Conservation (phyloP, 1,140 invertebrate species). For the Copidosoma floridanum region DNA sequence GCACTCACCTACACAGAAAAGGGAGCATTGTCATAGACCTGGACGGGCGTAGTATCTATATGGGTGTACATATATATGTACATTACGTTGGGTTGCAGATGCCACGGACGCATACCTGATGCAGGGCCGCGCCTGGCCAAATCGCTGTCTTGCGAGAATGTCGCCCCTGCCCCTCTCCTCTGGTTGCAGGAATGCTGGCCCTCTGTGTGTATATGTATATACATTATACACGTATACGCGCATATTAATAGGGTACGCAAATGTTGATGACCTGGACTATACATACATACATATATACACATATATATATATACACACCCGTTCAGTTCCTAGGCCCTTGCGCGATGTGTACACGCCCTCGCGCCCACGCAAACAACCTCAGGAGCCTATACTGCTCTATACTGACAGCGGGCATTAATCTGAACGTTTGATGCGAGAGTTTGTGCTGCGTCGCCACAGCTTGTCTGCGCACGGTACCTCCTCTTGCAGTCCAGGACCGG, state of each 20-base stretch:
- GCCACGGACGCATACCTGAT: slow-evolving; percentile 28
- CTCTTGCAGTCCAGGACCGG: too few species aligned
- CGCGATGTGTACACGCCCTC: background rate
- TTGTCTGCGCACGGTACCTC: too few species aligned
- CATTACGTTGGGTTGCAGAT: slow-evolving; percentile 29
- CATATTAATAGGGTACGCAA: too few species aligned
- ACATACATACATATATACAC: too few species aligned
- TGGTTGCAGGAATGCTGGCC: background rate
- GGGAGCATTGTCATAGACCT: slow-evolving; percentile 26
- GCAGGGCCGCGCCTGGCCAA: slow-evolving; percentile 11
- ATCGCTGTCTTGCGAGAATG: slow-evolving; percentile 16
- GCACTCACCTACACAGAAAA: background rate
- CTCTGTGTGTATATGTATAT: background rate
- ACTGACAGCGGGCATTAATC: slow-evolving; percentile 16
- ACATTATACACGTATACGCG: too few species aligned
- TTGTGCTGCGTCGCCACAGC: background rate
- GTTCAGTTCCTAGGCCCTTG: too few species aligned
- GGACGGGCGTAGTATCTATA: slow-evolving; percentile 11
- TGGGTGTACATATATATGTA: slow-evolving; percentile 30
- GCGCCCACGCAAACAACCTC: too few species aligned
- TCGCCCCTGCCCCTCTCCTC: background rate
- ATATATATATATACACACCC: too few species aligned
- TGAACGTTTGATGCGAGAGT: slow-evolving; percentile 9
- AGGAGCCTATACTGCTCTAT: too few species aligned
- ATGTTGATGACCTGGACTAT: too few species aligned